These are phyloP conservation scores for Bombus affinis DNA, from an alignment of 1,140 invertebrate genomes.

Conservation along the genomic window DNA sequence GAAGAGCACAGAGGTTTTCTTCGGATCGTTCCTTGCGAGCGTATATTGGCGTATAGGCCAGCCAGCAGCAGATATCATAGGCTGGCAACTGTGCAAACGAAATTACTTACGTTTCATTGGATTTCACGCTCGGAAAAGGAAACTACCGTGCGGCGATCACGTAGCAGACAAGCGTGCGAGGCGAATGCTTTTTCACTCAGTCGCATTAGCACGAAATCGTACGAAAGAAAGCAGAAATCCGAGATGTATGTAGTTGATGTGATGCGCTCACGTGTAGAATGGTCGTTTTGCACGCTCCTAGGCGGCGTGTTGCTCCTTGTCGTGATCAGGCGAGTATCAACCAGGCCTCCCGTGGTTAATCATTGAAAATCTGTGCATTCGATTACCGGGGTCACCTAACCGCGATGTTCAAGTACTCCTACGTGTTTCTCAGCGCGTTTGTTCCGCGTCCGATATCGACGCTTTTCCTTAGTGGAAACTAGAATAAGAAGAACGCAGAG, in stretches of 20 bases:
- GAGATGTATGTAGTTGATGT: slow-evolving; percentile 36
- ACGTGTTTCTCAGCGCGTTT: slow-evolving; percentile 4
- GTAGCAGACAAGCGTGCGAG: slow-evolving; percentile 1
- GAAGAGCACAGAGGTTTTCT: slow-evolving; percentile 6
- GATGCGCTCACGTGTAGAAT: slow-evolving; percentile 20
- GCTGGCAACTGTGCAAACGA: slow-evolving; percentile 39
- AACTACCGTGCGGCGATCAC: slow-evolving; percentile 17
- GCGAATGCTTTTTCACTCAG: slow-evolving; percentile 1
- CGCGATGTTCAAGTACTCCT: slow-evolving; percentile 13
- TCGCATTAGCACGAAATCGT: neutral
- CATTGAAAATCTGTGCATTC: slow-evolving; percentile 56
- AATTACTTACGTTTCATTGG: slow-evolving; percentile 44
- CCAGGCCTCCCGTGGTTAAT: slow-evolving; percentile 16
- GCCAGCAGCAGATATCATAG: slow-evolving; percentile 21
- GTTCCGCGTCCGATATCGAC: neutral
- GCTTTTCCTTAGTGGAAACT: neutral
- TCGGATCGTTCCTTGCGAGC: slow-evolving; percentile 13
- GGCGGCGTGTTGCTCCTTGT: slow-evolving; percentile 15
- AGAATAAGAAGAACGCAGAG: neutral
- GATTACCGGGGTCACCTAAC: slow-evolving; percentile 41
- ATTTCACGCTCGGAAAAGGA: slow-evolving; percentile 29
- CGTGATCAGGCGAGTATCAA: slow-evolving; percentile 11
- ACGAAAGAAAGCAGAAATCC: slow-evolving; percentile 30
- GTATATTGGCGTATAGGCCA: slow-evolving; percentile 7
- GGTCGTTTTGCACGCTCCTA: slow-evolving; percentile 30